phyloP scores from a whole-genome alignment of 2,113 vertebrate genomes.

The Pteruthius melanotis region DNA sequence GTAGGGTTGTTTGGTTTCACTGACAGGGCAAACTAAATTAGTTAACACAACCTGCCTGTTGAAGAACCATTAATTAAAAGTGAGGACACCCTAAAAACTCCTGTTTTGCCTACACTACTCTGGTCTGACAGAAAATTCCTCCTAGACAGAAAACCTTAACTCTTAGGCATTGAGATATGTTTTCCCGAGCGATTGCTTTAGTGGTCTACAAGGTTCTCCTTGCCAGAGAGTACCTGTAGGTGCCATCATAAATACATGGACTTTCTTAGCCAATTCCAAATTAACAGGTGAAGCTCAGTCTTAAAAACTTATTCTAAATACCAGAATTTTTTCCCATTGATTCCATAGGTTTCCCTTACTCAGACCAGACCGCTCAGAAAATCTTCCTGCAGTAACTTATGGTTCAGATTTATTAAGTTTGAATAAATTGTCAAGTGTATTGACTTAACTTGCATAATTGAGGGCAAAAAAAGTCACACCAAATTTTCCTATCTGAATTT shows the following conservation, averaged over 20 bases:
- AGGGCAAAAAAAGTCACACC: neutral
- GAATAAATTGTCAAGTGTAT: neutral
- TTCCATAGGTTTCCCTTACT: neutral
- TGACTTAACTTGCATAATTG: neutral
- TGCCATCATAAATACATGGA: neutral
- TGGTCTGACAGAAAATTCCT: neutral
- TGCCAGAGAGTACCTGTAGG: neutral
- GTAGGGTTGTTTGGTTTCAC: neutral
- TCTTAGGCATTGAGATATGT: neutral
- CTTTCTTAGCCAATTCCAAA: neutral
- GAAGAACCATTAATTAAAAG: neutral
- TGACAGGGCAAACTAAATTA: neutral
- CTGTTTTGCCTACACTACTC: neutral
- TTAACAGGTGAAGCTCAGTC: neutral
- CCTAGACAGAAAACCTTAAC: neutral
- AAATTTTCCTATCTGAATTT: conserved; percentile 37
- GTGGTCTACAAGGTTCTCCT: neutral
- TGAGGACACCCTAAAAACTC: neutral
- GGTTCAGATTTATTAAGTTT: neutral
- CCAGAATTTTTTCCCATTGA: fast-evolving
- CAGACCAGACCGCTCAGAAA: neutral
- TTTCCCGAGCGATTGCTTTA: neutral
- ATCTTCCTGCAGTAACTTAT: neutral
- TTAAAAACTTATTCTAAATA: neutral
- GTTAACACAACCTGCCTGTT: neutral